Percentiles rank a stretch among this genome's conserved stretches.
Evolutionary conservation across 2,888 invertebrate genomes (phyloP).

Genomic region (Apantesis nais): DNA sequence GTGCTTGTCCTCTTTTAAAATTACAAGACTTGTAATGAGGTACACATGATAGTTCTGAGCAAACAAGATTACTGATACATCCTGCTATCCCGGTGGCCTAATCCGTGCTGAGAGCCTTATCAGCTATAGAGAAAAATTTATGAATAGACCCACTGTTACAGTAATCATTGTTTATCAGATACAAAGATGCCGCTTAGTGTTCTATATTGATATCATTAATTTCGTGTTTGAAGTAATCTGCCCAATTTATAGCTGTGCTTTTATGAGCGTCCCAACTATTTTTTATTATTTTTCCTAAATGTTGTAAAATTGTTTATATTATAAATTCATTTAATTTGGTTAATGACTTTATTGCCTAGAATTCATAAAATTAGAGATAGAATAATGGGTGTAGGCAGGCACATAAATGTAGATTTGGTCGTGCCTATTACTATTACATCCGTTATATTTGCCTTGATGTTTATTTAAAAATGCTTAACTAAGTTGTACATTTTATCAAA

Average conservation of each 20-base stretch:
- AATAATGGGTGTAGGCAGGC: not conserved
- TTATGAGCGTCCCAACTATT: constrained; percentile 1
- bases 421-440: not conserved
- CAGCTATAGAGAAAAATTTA: constrained; percentile 74
- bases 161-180: constrained; percentile 56
- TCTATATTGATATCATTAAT: constrained; percentile 38
- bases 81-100: constrained; percentile 82
- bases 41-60: constrained; percentile 62
- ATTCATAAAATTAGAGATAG: not conserved
- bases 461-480: too few species aligned
- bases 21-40: constrained; percentile 61
- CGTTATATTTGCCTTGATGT: too few species aligned
- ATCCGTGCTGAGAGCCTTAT: constrained; percentile 70
- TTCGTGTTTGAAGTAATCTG: constrained; percentile 36
- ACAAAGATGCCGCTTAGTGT: constrained; percentile 63
- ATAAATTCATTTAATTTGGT: not conserved
- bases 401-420: not conserved
- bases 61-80: constrained; percentile 80
- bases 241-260: constrained; percentile 15
- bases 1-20: constrained; percentile 47
- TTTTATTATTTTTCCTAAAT: not conserved
- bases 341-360: not conserved
- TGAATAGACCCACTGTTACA: constrained; percentile 67
- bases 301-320: constrained; percentile 5
- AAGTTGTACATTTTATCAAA: too few species aligned